Evolutionary conservation across 1,140 invertebrate genomes (phyloP).

Genomic region (Temnothorax longispinosus): DNA sequence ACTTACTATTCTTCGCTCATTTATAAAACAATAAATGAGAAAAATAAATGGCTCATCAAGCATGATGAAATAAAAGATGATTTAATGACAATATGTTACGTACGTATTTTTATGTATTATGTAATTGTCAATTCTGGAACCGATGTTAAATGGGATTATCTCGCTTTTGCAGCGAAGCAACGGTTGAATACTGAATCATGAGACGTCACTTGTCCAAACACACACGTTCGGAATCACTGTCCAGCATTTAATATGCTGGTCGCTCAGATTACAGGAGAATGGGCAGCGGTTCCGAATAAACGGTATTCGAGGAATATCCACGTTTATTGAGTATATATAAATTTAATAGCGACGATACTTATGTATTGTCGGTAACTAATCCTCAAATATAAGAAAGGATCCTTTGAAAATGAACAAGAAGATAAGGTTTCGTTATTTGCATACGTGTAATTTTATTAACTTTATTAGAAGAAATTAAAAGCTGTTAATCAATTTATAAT

Average conservation of each 20-base stretch:
- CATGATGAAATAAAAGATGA: neutral
- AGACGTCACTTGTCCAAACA: conserved; percentile 34
- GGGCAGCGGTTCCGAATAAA: neutral
- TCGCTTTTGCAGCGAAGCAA: neutral
- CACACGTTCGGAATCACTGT: neutral
- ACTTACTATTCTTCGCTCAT: neutral
- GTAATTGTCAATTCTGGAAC: neutral
- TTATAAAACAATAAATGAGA: neutral
- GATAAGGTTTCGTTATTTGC: neutral
- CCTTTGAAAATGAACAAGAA: neutral
- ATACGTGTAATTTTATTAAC: neutral
- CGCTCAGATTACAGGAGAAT: neutral
- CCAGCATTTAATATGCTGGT: neutral
- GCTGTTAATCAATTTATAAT: neutral
- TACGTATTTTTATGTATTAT: neutral
- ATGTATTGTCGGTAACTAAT: neutral
- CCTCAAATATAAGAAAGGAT: neutral
- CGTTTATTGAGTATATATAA: neutral
- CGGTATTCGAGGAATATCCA: conserved; percentile 3
- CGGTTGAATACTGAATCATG: conserved; percentile 2
- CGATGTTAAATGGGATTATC: conserved; percentile 12
- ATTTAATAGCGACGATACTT: neutral
- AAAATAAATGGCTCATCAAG: neutral
- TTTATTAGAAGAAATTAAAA: neutral
- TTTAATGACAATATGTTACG: neutral